These are phyloP conservation scores for Agrilus biguttatus DNA, from an alignment of 2,888 invertebrate genomes.

Conservation along the genomic window DNA sequence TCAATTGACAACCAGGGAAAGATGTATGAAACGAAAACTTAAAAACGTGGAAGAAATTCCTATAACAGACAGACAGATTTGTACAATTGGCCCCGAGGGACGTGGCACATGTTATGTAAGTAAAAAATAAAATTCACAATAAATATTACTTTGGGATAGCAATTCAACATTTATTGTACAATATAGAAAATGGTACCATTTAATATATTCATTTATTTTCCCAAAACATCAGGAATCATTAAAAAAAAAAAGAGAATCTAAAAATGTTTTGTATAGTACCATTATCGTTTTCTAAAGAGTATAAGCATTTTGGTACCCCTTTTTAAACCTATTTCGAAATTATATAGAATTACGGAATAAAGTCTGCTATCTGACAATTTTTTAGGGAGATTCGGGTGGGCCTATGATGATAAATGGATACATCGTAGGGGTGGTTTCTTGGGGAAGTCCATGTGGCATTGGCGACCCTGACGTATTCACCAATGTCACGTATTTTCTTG, in stretches of 20 bases:
- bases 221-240: no score
- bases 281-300: no score
- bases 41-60: neutral
- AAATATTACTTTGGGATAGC: no score
- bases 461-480: constrained; percentile 5
- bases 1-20: neutral
- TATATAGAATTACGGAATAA: no score
- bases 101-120: constrained; percentile 3
- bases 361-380: no score
- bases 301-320: no score
- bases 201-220: no score
- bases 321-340: neutral
- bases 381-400: constrained; percentile 3
- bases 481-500: constrained; percentile 1
- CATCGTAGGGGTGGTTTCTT: constrained; percentile 3
- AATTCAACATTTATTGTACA: no score
- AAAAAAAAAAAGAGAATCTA: no score
- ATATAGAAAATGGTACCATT: no score
- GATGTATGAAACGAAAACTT: constrained; percentile 1
- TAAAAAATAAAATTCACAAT: neutral
- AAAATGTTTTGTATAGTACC: no score
- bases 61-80: neutral
- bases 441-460: constrained; percentile 4
- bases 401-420: constrained; percentile 1
- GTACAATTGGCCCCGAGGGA: neutral